These are phyloP conservation scores for Leistus spinibarbis DNA, from an alignment of 2,888 invertebrate species.

Conservation along the genomic window DNA sequence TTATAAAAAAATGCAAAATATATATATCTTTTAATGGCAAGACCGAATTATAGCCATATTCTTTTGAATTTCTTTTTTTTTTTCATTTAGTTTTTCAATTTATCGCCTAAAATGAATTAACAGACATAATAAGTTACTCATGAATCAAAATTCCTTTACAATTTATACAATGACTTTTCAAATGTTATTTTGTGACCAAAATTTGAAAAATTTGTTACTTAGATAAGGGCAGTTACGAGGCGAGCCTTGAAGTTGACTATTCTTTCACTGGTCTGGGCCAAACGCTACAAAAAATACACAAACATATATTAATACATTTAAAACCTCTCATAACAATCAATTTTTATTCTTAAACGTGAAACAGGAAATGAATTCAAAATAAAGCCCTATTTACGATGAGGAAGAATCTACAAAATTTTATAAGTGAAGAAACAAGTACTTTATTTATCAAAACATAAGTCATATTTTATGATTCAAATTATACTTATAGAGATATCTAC, in stretches of 20 bases:
- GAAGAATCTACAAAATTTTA: too few relatives aligned
- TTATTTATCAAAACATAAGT: too few relatives aligned
- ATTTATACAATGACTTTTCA: constrained; percentile 16
- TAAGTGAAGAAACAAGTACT: too few relatives aligned
- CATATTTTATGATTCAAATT: too few relatives aligned
- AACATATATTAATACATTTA: neutral
- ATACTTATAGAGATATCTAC: too few relatives aligned
- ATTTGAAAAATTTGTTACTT: constrained; percentile 53
- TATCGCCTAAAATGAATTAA: constrained; percentile 12
- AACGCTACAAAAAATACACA: constrained; percentile 62
- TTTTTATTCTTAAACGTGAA: neutral
- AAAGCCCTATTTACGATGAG: too few relatives aligned
- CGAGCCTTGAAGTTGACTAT: constrained; percentile 93
- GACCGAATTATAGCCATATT: constrained; percentile 3
- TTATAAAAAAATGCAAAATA: constrained; percentile 28
- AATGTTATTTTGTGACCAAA: neutral
- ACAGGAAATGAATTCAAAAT: neutral
- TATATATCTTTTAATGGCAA: constrained; percentile 17
- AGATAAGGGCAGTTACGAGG: constrained; percentile 88
- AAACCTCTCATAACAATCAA: neutral
- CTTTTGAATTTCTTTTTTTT: neutral
- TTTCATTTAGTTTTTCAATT: constrained; percentile 1
- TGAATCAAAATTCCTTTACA: constrained; percentile 17
- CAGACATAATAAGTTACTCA: constrained; percentile 22
- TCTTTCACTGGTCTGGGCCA: constrained; percentile 88